A percentile compares a stretch with the other conserved stretches of the same genome.
Conservation (phyloP, 1,140 invertebrate genomes). For the Drosophila melanogaster region DNA sequence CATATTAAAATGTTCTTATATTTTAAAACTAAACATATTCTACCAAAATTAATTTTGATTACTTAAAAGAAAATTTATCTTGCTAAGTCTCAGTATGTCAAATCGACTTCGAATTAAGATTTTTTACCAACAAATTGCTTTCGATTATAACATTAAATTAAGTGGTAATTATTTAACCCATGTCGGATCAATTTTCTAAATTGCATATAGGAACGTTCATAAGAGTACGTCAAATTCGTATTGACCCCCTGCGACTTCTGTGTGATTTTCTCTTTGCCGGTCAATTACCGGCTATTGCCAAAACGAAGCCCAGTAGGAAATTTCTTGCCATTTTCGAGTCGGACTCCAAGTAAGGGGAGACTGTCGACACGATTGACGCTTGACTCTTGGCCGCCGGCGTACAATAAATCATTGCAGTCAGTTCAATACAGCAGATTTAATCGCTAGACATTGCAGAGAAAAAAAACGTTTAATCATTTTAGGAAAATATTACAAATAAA, state of each 20-base stretch:
- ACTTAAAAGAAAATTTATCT: too few relatives aligned
- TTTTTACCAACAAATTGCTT: not conserved
- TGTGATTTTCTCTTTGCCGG: conserved; percentile 49
- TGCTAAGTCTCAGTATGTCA: not conserved
- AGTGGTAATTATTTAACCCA: not conserved
- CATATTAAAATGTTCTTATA: too few relatives aligned
- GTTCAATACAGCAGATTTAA: conserved; percentile 27
- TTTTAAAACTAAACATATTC: too few relatives aligned
- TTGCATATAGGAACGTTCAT: not conserved
- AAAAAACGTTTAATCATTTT: not conserved
- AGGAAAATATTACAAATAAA: too few relatives aligned
- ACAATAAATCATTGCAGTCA: conserved; percentile 66
- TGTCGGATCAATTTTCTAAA: conserved; percentile 13
- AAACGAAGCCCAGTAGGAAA: conserved; percentile 59
- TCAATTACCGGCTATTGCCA: conserved; percentile 43
- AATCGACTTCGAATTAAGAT: not conserved
- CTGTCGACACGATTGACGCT: conserved; percentile 62
- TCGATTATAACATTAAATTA: not conserved
- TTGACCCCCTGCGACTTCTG: conserved; percentile 9
- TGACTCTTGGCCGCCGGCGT: conserved; percentile 64
- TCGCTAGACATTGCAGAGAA: conserved; percentile 7
- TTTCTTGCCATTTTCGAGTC: conserved; percentile 60
- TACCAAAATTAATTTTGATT: too few relatives aligned
- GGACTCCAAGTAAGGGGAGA: conserved; percentile 49
- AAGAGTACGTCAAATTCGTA: conserved; percentile 17